Evolutionary conservation across 2,797 vertebrate genomes (phyloP).

Genomic region (Lepidocolaptes lacrymiger): DNA sequence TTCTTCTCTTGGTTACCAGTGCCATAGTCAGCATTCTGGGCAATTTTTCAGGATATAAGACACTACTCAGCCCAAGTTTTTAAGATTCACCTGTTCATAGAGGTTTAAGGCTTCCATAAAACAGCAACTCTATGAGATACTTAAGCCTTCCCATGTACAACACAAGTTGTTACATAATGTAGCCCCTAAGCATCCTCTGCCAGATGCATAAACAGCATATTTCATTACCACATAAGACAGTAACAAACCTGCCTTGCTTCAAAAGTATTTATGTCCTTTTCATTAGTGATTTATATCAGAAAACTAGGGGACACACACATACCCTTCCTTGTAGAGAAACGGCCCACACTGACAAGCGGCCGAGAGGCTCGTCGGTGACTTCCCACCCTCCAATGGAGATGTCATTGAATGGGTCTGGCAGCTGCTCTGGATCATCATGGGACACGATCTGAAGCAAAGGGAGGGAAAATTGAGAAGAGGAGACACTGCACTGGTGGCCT

Average conservation of each 20-base stretch:
- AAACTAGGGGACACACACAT: neutral
- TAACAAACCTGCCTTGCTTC: neutral
- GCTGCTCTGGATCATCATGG: constrained; percentile 75
- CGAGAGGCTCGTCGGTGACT: constrained; percentile 88
- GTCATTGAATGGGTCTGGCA: constrained; percentile 95
- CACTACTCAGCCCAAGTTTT: neutral
- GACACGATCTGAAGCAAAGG: constrained; percentile 82
- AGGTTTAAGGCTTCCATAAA: neutral
- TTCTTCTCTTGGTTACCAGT: neutral
- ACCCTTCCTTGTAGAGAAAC: constrained; percentile 97
- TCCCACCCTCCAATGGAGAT: constrained; percentile 95
- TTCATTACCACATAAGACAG: neutral
- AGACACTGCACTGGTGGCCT: neutral
- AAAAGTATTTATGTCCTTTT: neutral
- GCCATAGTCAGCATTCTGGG: neutral
- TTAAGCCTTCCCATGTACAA: neutral
- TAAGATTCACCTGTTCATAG: neutral
- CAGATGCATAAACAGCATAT: neutral
- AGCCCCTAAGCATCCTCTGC: neutral
- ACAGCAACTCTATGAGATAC: neutral
- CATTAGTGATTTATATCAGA: neutral
- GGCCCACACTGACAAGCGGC: constrained; percentile 91
- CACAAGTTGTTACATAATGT: neutral
- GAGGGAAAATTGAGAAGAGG: neutral
- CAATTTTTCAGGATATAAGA: neutral